Evolutionary conservation across 2,113 vertebrate genomes (phyloP), one percentile per base, ranked within the genome.

Genomic region (Periophthalmodon schlosseri): DNA sequence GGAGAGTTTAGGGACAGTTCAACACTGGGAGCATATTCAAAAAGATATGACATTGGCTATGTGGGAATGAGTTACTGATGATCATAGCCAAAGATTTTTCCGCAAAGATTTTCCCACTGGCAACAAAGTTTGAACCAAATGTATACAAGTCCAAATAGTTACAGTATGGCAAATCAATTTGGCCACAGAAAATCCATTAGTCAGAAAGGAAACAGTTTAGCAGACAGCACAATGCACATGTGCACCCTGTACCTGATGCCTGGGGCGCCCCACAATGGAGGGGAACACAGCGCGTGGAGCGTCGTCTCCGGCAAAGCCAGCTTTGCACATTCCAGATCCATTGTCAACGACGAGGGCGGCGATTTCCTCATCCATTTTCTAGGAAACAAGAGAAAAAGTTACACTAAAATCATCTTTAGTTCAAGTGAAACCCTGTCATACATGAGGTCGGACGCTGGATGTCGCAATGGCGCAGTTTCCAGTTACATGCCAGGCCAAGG

Each of bases 331-430:
- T 46, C 93, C 93, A 10, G 93, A 94, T 74, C 93, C 93, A 14
- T 94, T 94, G 83, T 94, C 93, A 71, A 94, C 92, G 77, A 94
- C 93, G 58, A 94, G 93, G 80, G 93, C 93, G 34, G 93, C 93
- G 14, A 94, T 92, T 77, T 94, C 93, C 5, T 93, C 93, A 76
- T 99, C 97, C 97, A 99, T 98, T 78, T 84, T 95, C 96, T 97
- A 87, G 16, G 61, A 11, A 49, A 3, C 33, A 33, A 46, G 5
- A 4, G 15, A 71, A 7, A 2, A 49, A 10, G 8, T n/a, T 15
- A 12, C 10, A 75, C 28, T 15, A 1, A 4, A 1, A 49, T 0
- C 36, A 50, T 24, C 33, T 49, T 69, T 80, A 69, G 52, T 75
- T 50, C 16, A 28, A 3, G 7, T 3, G 3, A 18, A 18, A 5